phyloP scores from a whole-genome alignment of 2,888 invertebrate genomes.

The Phorcus lineatus region DNA sequence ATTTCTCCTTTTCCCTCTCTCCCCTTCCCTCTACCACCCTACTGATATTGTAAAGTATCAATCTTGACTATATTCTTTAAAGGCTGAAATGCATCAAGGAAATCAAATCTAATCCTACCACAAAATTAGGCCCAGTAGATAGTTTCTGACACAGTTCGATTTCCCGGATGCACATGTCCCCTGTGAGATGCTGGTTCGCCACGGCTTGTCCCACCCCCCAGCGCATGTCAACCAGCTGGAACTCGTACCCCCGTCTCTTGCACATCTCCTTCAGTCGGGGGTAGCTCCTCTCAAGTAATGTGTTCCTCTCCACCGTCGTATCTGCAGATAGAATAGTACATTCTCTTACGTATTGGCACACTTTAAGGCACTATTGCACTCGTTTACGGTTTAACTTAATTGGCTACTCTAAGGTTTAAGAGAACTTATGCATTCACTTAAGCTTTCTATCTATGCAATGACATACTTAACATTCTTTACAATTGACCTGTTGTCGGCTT shows the following conservation, averaged over 20 bases:
- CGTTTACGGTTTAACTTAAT: too few relatives aligned
- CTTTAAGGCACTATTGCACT: too few relatives aligned
- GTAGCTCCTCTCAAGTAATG: conserved; percentile 47
- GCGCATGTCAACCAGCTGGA: conserved; percentile 55
- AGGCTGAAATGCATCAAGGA: not conserved
- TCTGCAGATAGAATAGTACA: conserved; percentile 31
- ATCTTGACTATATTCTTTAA: not conserved
- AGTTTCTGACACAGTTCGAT: conserved; percentile 48
- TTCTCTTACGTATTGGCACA: too few relatives aligned
- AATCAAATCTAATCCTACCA: conserved; percentile 38
- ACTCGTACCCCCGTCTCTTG: conserved; percentile 50
- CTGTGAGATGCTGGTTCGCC: conserved; percentile 49
- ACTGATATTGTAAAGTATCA: not conserved
- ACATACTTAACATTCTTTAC: too few relatives aligned
- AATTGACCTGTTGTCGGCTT: too few relatives aligned
- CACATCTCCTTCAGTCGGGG: conserved; percentile 50
- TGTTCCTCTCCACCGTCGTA: conserved; percentile 49
- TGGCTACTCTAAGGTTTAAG: too few relatives aligned
- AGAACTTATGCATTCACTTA: too few relatives aligned
- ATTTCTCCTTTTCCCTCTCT: too few relatives aligned
- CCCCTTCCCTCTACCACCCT: too few relatives aligned
- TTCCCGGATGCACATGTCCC: conserved; percentile 53
- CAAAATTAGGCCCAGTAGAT: conserved; percentile 57
- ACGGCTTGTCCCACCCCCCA: conserved; percentile 56
- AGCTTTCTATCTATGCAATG: too few relatives aligned